Percentiles rank a stretch among this genome's conserved stretches.
These are phyloP conservation scores for Promerops cafer DNA, from an alignment of 2,113 vertebrate genomes.

Conservation along the genomic window DNA sequence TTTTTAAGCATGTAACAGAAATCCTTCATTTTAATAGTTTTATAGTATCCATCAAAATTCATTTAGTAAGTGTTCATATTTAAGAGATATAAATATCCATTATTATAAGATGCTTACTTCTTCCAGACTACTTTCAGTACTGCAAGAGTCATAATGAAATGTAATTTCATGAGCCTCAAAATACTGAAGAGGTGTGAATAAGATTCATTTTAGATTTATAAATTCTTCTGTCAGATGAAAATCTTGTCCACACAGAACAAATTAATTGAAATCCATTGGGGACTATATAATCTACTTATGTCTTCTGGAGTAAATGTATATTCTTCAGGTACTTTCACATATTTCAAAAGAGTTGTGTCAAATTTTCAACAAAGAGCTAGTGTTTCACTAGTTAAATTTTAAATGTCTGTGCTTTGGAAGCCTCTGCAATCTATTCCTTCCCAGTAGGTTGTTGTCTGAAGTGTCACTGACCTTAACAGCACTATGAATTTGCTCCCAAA, in stretches of 20 bases:
- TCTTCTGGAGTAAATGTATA: neutral
- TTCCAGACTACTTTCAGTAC: neutral
- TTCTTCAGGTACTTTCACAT: neutral
- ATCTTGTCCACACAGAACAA: neutral
- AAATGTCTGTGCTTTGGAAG: neutral
- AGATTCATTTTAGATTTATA: neutral
- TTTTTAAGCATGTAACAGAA: neutral
- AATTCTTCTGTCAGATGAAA: neutral
- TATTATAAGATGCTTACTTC: neutral
- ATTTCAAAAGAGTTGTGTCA: neutral
- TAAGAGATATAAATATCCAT: neutral
- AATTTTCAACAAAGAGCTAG: neutral
- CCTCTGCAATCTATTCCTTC: neutral
- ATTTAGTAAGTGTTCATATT: neutral
- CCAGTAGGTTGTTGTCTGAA: neutral
- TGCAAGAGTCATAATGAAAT: neutral
- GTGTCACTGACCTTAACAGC: neutral
- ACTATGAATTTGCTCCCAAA: neutral
- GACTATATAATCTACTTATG: neutral
- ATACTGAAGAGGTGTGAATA: neutral
- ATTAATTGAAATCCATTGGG: neutral
- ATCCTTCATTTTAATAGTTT: neutral
- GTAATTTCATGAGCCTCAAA: neutral
- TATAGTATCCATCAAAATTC: neutral
- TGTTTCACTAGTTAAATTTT: neutral